phyloP scores from a whole-genome alignment of 2,113 vertebrate species.

The Ochotona princeps region DNA sequence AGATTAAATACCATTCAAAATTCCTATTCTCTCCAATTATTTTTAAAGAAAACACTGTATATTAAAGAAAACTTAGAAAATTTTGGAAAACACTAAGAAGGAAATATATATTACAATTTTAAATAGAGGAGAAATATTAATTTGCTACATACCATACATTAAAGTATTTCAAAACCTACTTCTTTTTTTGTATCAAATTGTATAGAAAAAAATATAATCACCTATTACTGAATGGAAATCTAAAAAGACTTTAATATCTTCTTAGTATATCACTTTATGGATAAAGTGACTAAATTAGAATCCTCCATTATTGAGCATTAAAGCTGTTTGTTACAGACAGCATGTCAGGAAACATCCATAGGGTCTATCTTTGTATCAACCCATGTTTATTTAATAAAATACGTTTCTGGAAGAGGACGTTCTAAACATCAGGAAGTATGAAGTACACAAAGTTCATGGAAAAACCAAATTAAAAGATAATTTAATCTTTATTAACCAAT shows the following conservation, averaged over 20 bases:
- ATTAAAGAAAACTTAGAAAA: background rate
- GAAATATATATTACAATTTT: background rate
- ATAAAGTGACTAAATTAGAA: conserved; percentile 41
- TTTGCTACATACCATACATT: background rate
- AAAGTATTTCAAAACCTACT: background rate
- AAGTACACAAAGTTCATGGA: too few relatives aligned
- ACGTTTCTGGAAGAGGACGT: background rate
- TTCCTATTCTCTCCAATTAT: background rate
- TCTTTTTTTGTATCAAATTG: conserved; percentile 8
- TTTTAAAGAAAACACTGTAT: background rate
- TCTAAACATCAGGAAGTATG: background rate
- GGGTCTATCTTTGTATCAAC: background rate
- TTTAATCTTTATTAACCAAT: too few relatives aligned
- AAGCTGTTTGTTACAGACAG: background rate
- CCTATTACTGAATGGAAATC: background rate
- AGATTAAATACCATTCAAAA: conserved; percentile 10
- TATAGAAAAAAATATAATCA: conserved; percentile 1
- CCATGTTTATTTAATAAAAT: background rate
- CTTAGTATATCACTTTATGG: conserved; percentile 27
- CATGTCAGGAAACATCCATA: background rate
- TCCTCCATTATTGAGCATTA: background rate
- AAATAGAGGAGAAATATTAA: conserved; percentile 36
- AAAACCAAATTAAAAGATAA: too few relatives aligned
- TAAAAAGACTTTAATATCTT: conserved; percentile 21
- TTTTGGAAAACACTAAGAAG: background rate